phyloP scores from a whole-genome alignment of 2,888 invertebrate genomes.

The Ormyrus labotus region DNA sequence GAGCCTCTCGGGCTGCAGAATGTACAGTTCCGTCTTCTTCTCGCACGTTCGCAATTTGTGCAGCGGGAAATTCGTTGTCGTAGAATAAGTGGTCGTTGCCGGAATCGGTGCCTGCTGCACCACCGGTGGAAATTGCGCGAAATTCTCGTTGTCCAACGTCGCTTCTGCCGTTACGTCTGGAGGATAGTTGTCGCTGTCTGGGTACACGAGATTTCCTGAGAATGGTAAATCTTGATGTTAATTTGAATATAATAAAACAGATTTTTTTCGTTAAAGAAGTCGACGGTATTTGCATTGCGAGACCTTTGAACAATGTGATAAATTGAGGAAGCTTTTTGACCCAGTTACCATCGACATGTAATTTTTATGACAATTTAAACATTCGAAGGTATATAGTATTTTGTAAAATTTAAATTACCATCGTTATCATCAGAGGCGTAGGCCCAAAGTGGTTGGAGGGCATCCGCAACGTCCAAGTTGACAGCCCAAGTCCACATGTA shows the following conservation, averaged over 20 bases:
- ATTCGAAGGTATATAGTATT: too few species aligned
- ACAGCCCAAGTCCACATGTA: slow-evolving; percentile 67
- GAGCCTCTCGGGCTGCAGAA: slow-evolving; percentile 87
- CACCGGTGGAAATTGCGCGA: slow-evolving; percentile 73
- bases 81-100: slow-evolving; percentile 76
- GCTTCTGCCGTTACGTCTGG: slow-evolving; percentile 74
- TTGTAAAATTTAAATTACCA: slow-evolving; percentile 51
- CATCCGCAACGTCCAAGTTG: slow-evolving; percentile 69
- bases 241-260: too few species aligned
- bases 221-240: background rate
- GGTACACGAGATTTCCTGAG: slow-evolving; percentile 68
- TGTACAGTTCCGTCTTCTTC: slow-evolving; percentile 91
- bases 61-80: slow-evolving; percentile 78
- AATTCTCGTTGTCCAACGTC: slow-evolving; percentile 57
- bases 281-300: too few species aligned
- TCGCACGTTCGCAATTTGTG: slow-evolving; percentile 84
- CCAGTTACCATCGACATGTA: too few species aligned
- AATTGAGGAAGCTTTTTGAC: too few species aligned
- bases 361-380: too few species aligned
- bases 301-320: too few species aligned
- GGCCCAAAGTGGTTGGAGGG: slow-evolving; percentile 67
- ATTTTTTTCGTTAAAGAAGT: too few species aligned
- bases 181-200: slow-evolving; percentile 64
- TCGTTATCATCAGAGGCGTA: slow-evolving; percentile 65
- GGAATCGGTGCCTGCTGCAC: slow-evolving; percentile 66